Conservation (phyloP, 2,888 invertebrate genomes). For the Apoda limacodes region DNA sequence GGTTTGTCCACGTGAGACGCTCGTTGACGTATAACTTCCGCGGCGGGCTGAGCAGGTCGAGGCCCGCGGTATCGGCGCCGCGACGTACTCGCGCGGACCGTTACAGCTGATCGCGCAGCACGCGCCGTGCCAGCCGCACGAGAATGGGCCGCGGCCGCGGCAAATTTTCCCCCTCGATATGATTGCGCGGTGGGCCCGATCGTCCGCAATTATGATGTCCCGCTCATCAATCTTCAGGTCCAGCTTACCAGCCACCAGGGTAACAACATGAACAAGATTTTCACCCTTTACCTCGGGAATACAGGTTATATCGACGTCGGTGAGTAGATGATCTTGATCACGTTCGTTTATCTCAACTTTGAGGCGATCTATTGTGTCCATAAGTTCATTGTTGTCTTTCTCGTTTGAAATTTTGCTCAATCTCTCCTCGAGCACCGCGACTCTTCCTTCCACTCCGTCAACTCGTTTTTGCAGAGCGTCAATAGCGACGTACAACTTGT, state of each 20-base stretch:
- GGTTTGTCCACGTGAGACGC: slow-evolving; percentile 15
- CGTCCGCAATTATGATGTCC: slow-evolving; percentile 15
- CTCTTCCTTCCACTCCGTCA: background rate
- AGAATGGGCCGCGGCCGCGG: slow-evolving; percentile 13
- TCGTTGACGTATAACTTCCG: slow-evolving; percentile 17
- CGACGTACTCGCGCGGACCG: slow-evolving; percentile 15
- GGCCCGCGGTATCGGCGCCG: slow-evolving; percentile 12
- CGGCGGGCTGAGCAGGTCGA: slow-evolving; percentile 6
- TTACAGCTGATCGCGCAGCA: slow-evolving; percentile 15
- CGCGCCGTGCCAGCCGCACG: slow-evolving; percentile 14
- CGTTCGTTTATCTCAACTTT: slow-evolving; percentile 10
- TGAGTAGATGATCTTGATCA: slow-evolving; percentile 12
- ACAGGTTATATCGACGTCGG: slow-evolving; percentile 13
- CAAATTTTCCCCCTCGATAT: background rate
- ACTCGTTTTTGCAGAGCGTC: background rate
- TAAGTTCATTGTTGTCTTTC: background rate
- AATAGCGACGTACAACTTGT: background rate
- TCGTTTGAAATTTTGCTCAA: background rate
- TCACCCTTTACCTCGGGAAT: slow-evolving; percentile 12
- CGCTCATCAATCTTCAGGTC: slow-evolving; percentile 9
- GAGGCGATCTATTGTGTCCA: background rate
- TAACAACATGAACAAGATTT: slow-evolving; percentile 7
- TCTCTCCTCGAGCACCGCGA: background rate
- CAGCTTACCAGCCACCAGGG: slow-evolving; percentile 9
- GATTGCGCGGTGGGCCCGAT: slow-evolving; percentile 1